Conservation (phyloP, 1,140 invertebrate genomes). For the Cataglyphis hispanica region DNA sequence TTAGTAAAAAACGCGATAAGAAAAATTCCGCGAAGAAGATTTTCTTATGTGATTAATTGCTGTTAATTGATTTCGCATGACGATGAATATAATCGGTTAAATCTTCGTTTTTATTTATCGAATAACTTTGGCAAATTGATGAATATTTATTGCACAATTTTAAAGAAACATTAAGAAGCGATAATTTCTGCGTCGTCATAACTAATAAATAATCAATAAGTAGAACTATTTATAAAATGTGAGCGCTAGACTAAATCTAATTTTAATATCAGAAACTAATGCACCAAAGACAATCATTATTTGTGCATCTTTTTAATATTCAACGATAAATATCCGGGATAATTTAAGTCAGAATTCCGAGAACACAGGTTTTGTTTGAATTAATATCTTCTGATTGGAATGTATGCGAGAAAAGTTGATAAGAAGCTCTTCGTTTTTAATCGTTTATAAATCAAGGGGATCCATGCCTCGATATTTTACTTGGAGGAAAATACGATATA, state of each 20-base stretch:
- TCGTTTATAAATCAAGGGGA: background rate
- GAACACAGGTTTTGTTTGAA: background rate
- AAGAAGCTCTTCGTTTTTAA: background rate
- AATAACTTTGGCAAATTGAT: background rate
- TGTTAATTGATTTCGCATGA: background rate
- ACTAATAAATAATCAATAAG: background rate
- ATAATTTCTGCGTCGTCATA: background rate
- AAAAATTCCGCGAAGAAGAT: background rate
- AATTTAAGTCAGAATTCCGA: background rate
- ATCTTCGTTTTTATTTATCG: background rate
- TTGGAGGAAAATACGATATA: background rate
- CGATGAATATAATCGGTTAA: background rate
- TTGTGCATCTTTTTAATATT: background rate
- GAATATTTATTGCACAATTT: constrained; percentile 2
- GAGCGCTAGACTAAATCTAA: background rate
- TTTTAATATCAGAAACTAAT: background rate
- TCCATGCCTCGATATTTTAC: background rate
- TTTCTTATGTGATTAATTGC: constrained; percentile 35
- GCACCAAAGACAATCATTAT: background rate
- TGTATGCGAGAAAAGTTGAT: background rate
- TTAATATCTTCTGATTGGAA: background rate
- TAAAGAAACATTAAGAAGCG: background rate
- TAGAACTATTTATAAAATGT: background rate
- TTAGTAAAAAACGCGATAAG: background rate
- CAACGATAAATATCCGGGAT: background rate